phyloP scores from a whole-genome alignment of 2,797 vertebrate species.

The Danio aesculapii region DNA sequence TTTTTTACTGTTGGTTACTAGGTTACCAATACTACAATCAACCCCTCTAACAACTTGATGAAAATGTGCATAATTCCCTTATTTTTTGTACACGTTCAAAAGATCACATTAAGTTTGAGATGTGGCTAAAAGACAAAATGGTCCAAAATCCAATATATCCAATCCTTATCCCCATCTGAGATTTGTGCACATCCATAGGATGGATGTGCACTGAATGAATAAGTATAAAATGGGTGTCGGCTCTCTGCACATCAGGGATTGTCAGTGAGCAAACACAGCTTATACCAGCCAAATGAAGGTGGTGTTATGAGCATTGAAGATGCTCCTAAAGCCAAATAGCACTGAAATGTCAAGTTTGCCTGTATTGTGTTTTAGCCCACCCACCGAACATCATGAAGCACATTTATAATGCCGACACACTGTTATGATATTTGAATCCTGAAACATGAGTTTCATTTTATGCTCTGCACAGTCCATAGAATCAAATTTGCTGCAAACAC shows the following conservation, averaged over 20 bases:
- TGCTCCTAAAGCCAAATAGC: neutral
- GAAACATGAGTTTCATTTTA: constrained; percentile 7
- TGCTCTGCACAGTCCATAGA: neutral
- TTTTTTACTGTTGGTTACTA: too few species aligned
- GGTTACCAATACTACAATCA: too few species aligned
- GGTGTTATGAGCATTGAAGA: constrained; percentile 6
- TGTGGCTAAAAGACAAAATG: neutral
- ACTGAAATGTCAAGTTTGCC: neutral
- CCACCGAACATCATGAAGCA: neutral
- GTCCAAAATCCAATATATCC: neutral
- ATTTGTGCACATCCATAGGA: neutral
- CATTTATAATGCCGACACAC: constrained; percentile 13
- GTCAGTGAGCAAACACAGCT: neutral
- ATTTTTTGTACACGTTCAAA: too few species aligned
- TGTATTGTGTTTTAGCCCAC: neutral
- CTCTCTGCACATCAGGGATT: neutral
- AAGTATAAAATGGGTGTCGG: neutral
- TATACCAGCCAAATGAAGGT: neutral
- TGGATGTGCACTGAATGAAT: neutral
- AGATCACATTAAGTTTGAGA: too few species aligned
- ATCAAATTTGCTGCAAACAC: neutral
- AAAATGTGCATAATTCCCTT: too few species aligned
- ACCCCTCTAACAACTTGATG: too few species aligned
- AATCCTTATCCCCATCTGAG: neutral
- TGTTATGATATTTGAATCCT: constrained; percentile 1